Base-by-base conservation (phyloP, 2,888 invertebrate genomes). In the Cenopis cana region DNA sequence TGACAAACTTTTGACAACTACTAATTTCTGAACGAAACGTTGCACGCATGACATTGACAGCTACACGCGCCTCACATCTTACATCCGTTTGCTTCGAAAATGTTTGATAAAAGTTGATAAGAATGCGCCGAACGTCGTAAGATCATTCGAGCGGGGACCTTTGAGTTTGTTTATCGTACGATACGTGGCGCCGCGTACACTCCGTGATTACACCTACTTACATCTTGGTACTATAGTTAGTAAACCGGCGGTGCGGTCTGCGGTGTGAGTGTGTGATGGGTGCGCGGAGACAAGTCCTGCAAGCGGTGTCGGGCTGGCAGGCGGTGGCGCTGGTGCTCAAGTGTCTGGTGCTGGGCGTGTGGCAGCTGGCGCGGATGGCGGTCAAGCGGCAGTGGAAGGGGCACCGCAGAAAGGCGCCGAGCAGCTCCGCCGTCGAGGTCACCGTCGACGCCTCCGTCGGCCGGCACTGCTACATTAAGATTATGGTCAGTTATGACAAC, bases 381-480 rank as follows among this genome's bases (percentile, higher is more conserved):
- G 84, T 88, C 49, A 87, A 88, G 76, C 86, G 85, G 69, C 80
- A 93, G 61, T 93, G 93, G 93, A 92, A 89, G 79, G 92, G 91
- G 29, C 85, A 86, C 54, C 78, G 88, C 1, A 87, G 89, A 78
- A 92, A 90, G 82, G 71, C 76, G 20, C 73, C 77, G 0, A 85
- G 84, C 72, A 80, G 80, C 73, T 75, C 85, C 0, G 82, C 88
- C 5, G 85, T 92, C 0, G 91, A 93, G 76, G 80, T 93, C 1
- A 88, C 90, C 1, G 87, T 89, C 0, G 93, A 93, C 74, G 85
- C 91, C 0, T 89, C 93, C 36, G 79, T 93, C 29, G 93, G 93
- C 6, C 88, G 88, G 9, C 93, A 93, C 79, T 93, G 90, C 72
- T 91, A 89, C 74, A 91, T 93, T 14, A 93, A 91, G 88, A 84